Evolutionary conservation across 1,140 invertebrate species (phyloP).

Genomic region (Ridgeia piscesae): DNA sequence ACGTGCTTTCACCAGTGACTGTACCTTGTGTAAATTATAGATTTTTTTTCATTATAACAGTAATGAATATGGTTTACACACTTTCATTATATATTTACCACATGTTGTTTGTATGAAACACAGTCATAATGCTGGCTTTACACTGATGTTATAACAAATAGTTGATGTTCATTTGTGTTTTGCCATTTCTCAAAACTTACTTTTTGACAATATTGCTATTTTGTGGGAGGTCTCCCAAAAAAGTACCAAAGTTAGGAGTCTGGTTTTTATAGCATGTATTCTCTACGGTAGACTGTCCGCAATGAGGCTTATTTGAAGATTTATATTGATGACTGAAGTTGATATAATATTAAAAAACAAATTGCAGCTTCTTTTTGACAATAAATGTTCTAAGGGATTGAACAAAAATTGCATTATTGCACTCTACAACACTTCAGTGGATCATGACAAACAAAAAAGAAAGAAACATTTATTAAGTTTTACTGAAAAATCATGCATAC

Average conservation of each 20-base stretch:
- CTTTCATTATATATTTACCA: background rate
- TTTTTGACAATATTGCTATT: too few relatives aligned
- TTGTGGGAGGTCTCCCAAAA: background rate
- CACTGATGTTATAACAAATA: background rate
- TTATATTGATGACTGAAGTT: background rate
- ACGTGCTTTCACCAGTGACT: background rate
- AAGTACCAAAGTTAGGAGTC: background rate
- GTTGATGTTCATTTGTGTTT: background rate
- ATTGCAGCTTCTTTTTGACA: background rate
- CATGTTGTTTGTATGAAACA: background rate
- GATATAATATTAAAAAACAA: background rate
- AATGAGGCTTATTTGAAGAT: background rate
- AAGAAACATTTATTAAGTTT: too few relatives aligned
- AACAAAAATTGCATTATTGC: background rate
- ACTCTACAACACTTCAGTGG: background rate
- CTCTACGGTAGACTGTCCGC: background rate
- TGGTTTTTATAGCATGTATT: background rate
- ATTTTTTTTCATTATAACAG: background rate
- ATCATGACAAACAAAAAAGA: background rate
- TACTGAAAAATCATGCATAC: too few relatives aligned
- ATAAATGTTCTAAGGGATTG: background rate
- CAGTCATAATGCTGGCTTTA: background rate
- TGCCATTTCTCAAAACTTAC: background rate
- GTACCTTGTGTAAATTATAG: background rate
- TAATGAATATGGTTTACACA: background rate